phyloP scores from a whole-genome alignment of 2,888 invertebrate species.

The Agrotis segetum region DNA sequence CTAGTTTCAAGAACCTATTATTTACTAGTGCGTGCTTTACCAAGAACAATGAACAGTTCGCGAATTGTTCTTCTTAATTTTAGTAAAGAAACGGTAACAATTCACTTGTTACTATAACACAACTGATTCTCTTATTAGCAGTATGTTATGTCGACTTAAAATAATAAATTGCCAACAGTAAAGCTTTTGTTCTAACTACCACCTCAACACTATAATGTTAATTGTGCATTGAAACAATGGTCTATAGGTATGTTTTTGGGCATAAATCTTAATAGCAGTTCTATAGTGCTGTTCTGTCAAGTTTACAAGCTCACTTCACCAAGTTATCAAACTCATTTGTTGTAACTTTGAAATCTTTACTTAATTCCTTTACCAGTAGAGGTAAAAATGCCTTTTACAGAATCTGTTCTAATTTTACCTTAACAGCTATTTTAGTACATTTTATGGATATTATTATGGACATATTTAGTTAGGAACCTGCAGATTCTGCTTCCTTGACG shows the following conservation, averaged over 20 bases:
- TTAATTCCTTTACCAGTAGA: no score
- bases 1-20: constrained; percentile 15
- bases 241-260: not conserved
- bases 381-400: no score
- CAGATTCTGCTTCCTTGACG: no score
- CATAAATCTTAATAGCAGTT: no score
- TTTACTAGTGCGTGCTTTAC: not conserved
- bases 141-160: not conserved
- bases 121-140: not conserved
- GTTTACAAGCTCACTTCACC: no score
- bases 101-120: not conserved
- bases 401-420: no score
- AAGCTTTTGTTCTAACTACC: not conserved
- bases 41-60: not conserved
- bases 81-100: not conserved
- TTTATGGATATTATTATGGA: no score
- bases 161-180: not conserved
- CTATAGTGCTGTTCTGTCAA: no score
- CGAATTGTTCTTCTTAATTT: not conserved
- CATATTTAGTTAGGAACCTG: no score
- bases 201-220: not conserved
- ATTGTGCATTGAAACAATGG: not conserved
- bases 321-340: no score
- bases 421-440: no score
- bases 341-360: no score